phyloP scores from a whole-genome alignment of 2,113 vertebrate species.

The Eurypyga helias region DNA sequence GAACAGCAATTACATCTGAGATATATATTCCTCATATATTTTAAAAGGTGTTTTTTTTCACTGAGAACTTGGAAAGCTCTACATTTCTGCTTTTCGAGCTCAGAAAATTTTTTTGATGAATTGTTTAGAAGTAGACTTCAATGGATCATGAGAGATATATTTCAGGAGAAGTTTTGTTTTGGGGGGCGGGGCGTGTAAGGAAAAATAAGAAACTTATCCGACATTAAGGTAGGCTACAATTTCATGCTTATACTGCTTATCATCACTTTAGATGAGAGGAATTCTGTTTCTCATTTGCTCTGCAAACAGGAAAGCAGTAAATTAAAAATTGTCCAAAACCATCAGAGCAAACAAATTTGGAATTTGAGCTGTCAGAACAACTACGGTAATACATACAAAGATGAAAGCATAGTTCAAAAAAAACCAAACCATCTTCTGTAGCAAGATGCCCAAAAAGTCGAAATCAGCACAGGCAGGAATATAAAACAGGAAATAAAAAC shows the following conservation, averaged over 20 bases:
- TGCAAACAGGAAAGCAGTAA: constrained; percentile 13
- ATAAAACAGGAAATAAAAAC: constrained; percentile 76
- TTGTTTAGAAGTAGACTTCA: background rate
- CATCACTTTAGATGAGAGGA: background rate
- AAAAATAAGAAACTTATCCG: background rate
- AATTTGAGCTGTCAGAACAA: constrained; percentile 64
- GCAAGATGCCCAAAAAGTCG: constrained; percentile 63
- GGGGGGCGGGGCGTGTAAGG: background rate
- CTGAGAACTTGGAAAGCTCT: background rate
- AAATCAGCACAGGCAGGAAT: constrained; percentile 71
- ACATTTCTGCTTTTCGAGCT: too few relatives aligned
- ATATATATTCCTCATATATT: background rate
- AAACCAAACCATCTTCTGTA: constrained; percentile 55
- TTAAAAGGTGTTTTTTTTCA: background rate
- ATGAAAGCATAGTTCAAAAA: constrained; percentile 68
- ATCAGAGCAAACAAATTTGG: constrained; percentile 43
- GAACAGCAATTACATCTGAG: background rate
- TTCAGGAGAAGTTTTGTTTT: background rate
- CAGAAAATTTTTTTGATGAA: background rate
- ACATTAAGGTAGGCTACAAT: background rate
- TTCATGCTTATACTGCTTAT: background rate
- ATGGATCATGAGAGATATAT: background rate
- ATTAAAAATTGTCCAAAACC: constrained; percentile 34
- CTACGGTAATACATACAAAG: constrained; percentile 54
- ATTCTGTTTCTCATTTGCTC: background rate